Conservation (phyloP, 2,113 vertebrate genomes). For the Circaetus cinerascens region DNA sequence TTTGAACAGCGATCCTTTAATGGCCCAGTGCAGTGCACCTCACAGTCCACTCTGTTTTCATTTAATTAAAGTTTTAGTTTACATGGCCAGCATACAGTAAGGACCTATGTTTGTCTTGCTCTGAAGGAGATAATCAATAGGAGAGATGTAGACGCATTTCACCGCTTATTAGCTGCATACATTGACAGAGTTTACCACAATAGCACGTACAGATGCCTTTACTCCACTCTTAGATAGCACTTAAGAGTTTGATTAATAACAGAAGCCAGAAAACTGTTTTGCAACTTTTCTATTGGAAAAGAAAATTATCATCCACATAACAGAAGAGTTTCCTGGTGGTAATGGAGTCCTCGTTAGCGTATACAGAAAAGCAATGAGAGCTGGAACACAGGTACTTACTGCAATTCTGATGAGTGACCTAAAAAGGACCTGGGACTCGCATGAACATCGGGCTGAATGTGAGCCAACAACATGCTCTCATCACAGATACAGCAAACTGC, state of each 20-base stretch:
- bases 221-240: background rate
- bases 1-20: conserved; percentile 25
- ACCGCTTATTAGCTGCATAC: conserved; percentile 50
- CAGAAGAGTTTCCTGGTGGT: background rate
- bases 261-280: conserved; percentile 32
- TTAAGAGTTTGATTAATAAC: conserved; percentile 48
- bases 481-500: background rate
- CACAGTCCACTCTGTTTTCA: conserved; percentile 39
- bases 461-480: background rate
- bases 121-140: conserved; percentile 59
- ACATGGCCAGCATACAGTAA: background rate
- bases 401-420: background rate
- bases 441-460: background rate
- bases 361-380: background rate
- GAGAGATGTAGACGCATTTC: conserved; percentile 33
- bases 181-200: conserved; percentile 59
- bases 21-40: background rate
- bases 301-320: background rate
- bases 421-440: background rate
- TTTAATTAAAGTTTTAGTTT: conserved; percentile 67
- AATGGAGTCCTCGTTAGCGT: background rate
- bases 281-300: conserved; percentile 19
- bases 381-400: background rate
- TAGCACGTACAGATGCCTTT: background rate
- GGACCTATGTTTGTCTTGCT: conserved; percentile 35